Percentiles rank a stretch among this genome's conserved stretches.
These are phyloP conservation scores for Drosophila nigromelanica DNA, from an alignment of 1,140 invertebrate genomes.

Conservation along the genomic window DNA sequence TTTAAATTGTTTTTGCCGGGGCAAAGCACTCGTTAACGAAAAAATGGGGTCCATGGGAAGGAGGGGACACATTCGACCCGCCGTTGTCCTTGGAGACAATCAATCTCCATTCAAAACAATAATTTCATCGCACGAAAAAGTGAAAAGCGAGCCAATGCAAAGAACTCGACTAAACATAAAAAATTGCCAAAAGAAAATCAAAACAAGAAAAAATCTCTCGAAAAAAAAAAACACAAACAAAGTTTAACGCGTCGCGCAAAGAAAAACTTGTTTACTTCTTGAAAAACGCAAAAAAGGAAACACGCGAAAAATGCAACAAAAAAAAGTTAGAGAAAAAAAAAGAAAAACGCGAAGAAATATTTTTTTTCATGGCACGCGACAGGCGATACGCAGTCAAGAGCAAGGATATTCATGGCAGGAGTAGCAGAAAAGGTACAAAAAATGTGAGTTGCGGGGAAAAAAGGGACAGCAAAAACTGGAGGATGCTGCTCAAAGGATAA, in stretches of 20 bases:
- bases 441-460: constrained; percentile 27
- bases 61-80: constrained; percentile 14
- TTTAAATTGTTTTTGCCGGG: constrained; percentile 57
- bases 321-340: constrained; percentile 16
- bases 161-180: constrained; percentile 28
- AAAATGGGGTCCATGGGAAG: background rate
- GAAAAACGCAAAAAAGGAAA: constrained; percentile 55
- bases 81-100: constrained; percentile 81
- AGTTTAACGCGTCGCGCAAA: constrained; percentile 64
- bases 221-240: constrained; percentile 44
- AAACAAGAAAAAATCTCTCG: constrained; percentile 19
- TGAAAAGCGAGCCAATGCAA: constrained; percentile 51
- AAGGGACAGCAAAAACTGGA: constrained; percentile 38
- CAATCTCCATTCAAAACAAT: constrained; percentile 83
- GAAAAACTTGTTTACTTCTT: constrained; percentile 83
- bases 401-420: constrained; percentile 54
- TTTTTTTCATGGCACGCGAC: constrained; percentile 57
- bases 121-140: constrained; percentile 70
- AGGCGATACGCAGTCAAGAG: constrained; percentile 47
- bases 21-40: constrained; percentile 50
- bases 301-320: constrained; percentile 42
- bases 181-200: constrained; percentile 38
- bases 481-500: constrained; percentile 65
- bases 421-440: constrained; percentile 20
- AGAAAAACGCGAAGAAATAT: constrained; percentile 52